Base-by-base conservation (phyloP, 2,888 invertebrate species). In the Drosophila meridiana region DNA sequence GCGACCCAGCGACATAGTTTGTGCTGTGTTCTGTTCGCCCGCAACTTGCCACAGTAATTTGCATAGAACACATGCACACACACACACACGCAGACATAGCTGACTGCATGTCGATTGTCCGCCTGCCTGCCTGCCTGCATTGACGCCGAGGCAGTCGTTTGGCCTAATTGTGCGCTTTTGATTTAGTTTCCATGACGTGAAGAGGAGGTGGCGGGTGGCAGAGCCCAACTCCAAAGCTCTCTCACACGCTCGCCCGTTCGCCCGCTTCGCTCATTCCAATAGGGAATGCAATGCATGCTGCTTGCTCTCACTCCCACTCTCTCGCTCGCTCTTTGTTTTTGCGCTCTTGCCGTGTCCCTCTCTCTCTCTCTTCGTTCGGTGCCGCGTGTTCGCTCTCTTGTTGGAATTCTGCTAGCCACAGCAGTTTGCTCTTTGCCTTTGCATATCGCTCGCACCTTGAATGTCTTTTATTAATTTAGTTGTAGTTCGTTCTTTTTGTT, bases 101-200 rank as follows among this genome's bases (percentile, higher is more conserved):
- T 65, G 38, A 56, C 74, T 80, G 73, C 71, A 78, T 76, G 71
- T 68, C 62, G 64, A 75, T 65, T 63, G 73, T 62, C 40, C 70
- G 63, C 50, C 50, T 50, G 50, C 32, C 30, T 28, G 45, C 43
- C 48, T 61, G 66, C 71, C 60, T 62, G 62, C 78, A 62, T 58
- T 45, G 56, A 48, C 56, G 57, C 34, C 56, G 52, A 43, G 42
- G 43, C 56, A 57, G 64, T 76, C 78, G 82, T 81, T 86, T 90
- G 91, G 90, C 89, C 91, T 91, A 91, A 89, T 89, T 90, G 86
- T 82, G 76, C 73, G 80, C 86, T 87, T 83, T 82, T 83, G 79
- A 77, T 81, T 87, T 79, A 81, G 86, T 82, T 90, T 86, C 85
- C 80, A 73, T 79, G 85, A 57, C 73, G 73, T 75, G 73, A 52